These are phyloP conservation scores for Grus americana DNA, from an alignment of 2,113 vertebrate species.

Conservation along the genomic window DNA sequence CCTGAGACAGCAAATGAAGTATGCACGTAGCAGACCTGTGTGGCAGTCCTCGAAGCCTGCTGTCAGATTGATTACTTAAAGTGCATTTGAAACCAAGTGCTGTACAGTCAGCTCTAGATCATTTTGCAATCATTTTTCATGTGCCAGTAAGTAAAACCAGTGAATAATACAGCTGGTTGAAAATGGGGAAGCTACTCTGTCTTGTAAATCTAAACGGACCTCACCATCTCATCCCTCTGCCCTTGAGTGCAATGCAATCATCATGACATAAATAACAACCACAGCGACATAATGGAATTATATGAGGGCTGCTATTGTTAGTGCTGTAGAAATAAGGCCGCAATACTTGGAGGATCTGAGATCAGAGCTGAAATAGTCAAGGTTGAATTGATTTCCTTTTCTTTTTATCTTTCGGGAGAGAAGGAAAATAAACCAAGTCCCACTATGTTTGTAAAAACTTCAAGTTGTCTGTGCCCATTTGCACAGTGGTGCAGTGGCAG, in stretches of 20 bases:
- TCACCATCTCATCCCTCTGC: background rate
- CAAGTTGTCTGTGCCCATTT: background rate
- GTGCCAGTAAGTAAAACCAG: background rate
- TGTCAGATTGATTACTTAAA: background rate
- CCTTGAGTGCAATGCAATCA: background rate
- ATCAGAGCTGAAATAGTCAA: background rate
- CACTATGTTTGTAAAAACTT: background rate
- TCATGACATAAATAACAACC: background rate
- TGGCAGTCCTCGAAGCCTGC: background rate
- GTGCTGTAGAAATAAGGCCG: background rate
- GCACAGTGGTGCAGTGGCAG: fast-evolving
- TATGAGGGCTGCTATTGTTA: background rate
- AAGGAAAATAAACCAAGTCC: background rate
- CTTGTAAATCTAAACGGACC: background rate
- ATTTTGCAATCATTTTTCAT: background rate
- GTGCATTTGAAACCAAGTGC: background rate
- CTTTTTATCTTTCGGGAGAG: background rate
- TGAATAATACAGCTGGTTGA: background rate
- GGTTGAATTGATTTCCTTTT: background rate
- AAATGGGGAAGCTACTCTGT: background rate
- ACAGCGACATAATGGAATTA: background rate
- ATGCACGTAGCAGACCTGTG: background rate
- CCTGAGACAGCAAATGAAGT: background rate
- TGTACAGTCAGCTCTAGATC: background rate
- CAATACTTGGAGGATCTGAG: background rate